A percentile compares a stretch with the other conserved stretches of the same genome.
Evolutionary conservation across 2,113 vertebrate species (phyloP).

Genomic region (Ursus arctos): DNA sequence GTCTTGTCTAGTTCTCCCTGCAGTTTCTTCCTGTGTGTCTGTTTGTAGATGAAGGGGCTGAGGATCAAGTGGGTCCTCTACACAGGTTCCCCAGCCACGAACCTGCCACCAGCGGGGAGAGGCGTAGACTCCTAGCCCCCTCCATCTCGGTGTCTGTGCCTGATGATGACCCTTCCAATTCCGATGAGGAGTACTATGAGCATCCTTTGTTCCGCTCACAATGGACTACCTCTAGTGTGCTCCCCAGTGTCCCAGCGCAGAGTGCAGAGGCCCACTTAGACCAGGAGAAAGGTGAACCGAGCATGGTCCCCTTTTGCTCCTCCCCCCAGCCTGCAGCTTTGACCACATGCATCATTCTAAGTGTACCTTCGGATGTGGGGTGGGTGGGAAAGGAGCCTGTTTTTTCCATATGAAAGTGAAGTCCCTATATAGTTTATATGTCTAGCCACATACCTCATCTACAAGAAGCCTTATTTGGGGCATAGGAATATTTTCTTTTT

Average conservation of each 20-base stretch:
- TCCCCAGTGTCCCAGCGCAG: slow-evolving; percentile 91
- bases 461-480: not conserved
- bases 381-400: slow-evolving; percentile 47
- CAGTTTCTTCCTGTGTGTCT: slow-evolving; percentile 98
- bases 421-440: slow-evolving; percentile 33
- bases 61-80: slow-evolving; percentile 95
- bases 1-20: slow-evolving; percentile 93
- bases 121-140: slow-evolving; percentile 93
- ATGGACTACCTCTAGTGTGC: slow-evolving; percentile 93
- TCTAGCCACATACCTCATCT: not conserved
- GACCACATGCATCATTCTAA: slow-evolving; percentile 71
- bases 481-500: not conserved
- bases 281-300: slow-evolving; percentile 96
- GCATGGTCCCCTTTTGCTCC: slow-evolving; percentile 92
- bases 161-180: slow-evolving; percentile 95
- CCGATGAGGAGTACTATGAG: slow-evolving; percentile 96
- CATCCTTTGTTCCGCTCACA: slow-evolving; percentile 97
- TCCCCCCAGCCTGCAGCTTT: slow-evolving; percentile 75
- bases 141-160: slow-evolving; percentile 97
- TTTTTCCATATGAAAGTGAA: slow-evolving; percentile 80
- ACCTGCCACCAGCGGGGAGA: slow-evolving; percentile 87
- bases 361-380: not conserved
- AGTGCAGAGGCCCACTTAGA: slow-evolving; percentile 91
- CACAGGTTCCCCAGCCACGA: slow-evolving; percentile 91
- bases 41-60: slow-evolving; percentile 97